Percentiles rank a stretch among this genome's conserved stretches.
Evolutionary conservation across 2,113 vertebrate species (phyloP).

Genomic region (Psophia crepitans): DNA sequence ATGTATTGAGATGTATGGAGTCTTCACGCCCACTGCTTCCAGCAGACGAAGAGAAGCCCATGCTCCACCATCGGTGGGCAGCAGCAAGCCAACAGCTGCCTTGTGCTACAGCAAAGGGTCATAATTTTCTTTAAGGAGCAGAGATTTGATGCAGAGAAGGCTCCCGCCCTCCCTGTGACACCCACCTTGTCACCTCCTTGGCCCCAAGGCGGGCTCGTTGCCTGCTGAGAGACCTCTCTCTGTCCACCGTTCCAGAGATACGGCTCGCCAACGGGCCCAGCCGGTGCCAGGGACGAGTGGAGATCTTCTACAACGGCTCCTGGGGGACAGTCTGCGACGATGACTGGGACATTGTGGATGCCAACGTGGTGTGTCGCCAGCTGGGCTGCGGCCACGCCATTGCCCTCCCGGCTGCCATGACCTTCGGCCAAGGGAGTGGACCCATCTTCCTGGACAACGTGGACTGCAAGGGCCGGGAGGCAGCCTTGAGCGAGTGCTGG

Average conservation of each 20-base stretch:
- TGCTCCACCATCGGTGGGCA: not conserved
- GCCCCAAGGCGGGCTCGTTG: not conserved
- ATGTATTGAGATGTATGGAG: not conserved
- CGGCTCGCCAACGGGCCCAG: slow-evolving; percentile 84
- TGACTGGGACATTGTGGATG: slow-evolving; percentile 95
- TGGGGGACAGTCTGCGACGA: slow-evolving; percentile 97
- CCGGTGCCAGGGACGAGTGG: slow-evolving; percentile 88
- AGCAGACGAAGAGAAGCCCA: not conserved
- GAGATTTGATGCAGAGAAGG: not conserved
- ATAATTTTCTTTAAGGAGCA: not conserved
- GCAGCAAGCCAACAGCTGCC: not conserved
- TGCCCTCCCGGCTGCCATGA: slow-evolving; percentile 77
- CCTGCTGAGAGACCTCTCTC: not conserved
- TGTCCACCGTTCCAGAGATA: slow-evolving; percentile 68
- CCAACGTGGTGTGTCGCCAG: slow-evolving; percentile 91
- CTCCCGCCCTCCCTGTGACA: accelerated
- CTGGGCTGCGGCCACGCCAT: slow-evolving; percentile 84
- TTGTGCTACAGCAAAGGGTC: not conserved
- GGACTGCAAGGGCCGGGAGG: slow-evolving; percentile 88
- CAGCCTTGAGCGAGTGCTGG: slow-evolving; percentile 82
- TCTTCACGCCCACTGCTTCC: not conserved
- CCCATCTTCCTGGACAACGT: slow-evolving; percentile 93
- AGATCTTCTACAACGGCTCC: slow-evolving; percentile 81
- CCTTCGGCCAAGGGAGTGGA: slow-evolving; percentile 85
- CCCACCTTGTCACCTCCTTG: not conserved